Conservation (phyloP, 2,888 invertebrate species). For the Fragum sueziense region DNA sequence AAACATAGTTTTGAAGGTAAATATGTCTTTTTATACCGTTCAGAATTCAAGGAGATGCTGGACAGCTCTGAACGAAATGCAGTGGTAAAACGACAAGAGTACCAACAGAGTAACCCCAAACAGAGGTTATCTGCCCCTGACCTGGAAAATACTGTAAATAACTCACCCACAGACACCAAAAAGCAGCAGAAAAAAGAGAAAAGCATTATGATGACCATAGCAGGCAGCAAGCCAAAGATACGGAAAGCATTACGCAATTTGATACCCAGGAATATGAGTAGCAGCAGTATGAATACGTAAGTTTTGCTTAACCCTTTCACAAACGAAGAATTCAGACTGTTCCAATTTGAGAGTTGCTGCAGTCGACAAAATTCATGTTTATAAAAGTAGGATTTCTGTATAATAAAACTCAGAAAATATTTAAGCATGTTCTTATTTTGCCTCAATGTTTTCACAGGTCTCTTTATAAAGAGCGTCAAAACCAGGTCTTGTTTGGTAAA, state of each 20-base stretch:
- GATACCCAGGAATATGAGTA: conserved; percentile 84
- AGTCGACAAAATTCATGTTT: too few relatives aligned
- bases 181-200: conserved; percentile 82
- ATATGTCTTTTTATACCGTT: not conserved
- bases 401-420: too few relatives aligned
- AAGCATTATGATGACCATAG: conserved; percentile 89
- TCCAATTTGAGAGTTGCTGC: too few relatives aligned
- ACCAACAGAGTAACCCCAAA: conserved; percentile 88
- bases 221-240: conserved; percentile 89
- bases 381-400: too few relatives aligned
- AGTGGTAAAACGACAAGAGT: conserved; percentile 87
- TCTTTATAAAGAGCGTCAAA: too few relatives aligned
- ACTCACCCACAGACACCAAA: conserved; percentile 60
- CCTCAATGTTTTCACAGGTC: too few relatives aligned
- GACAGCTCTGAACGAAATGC: conserved; percentile 91
- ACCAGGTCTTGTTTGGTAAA: too few relatives aligned
- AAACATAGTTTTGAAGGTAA: not conserved
- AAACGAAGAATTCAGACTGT: too few relatives aligned
- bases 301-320: too few relatives aligned
- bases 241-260: conserved; percentile 95
- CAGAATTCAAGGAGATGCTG: conserved; percentile 88
- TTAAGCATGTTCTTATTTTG: too few relatives aligned
- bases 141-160: conserved; percentile 84
- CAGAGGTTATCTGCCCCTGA: conserved; percentile 88
- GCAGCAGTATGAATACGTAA: conserved; percentile 76